phyloP scores from a whole-genome alignment of 2,797 vertebrate genomes.

The Steatocranus sp. region DNA sequence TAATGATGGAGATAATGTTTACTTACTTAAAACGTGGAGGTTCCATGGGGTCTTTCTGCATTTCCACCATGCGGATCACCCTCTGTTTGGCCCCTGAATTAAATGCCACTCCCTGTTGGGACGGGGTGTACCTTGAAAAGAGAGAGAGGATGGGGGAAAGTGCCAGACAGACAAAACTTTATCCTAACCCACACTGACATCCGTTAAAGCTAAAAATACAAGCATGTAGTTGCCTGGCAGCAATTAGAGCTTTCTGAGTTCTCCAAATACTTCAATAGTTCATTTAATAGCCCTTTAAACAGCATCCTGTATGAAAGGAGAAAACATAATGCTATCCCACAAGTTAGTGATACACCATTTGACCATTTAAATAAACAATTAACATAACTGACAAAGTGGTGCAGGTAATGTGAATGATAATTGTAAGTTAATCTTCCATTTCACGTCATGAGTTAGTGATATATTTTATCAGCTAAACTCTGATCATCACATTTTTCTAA shows the following conservation, averaged over 20 bases:
- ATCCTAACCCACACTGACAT: not conserved
- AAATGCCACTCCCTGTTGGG: conserved; percentile 97
- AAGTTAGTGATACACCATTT: rapidly evolving
- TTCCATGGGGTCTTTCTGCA: conserved; percentile 99
- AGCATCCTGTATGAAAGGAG: not conserved
- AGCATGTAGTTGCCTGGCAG: not conserved
- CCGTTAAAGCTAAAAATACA: not conserved
- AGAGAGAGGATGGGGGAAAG: not conserved
- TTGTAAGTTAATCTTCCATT: not conserved
- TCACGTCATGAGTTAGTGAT: rapidly evolving
- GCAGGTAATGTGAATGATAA: not conserved
- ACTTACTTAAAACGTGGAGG: conserved; percentile 95
- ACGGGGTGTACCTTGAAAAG: conserved; percentile 89
- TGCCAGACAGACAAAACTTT: not conserved
- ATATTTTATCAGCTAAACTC: not conserved
- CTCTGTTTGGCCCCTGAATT: conserved; percentile 98
- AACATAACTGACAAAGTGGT: not conserved
- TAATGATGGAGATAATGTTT: not conserved
- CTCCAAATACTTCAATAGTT: not conserved
- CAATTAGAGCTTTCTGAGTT: not conserved
- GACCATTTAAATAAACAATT: not conserved
- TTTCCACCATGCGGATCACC: conserved; percentile 99
- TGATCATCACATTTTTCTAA: not conserved
- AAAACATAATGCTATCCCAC: not conserved
- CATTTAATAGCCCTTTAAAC: not conserved